Percentiles rank a stretch among this genome's conserved stretches.
phyloP scores from a whole-genome alignment of 2,888 invertebrate species.

The Drymonia ruficornis region DNA sequence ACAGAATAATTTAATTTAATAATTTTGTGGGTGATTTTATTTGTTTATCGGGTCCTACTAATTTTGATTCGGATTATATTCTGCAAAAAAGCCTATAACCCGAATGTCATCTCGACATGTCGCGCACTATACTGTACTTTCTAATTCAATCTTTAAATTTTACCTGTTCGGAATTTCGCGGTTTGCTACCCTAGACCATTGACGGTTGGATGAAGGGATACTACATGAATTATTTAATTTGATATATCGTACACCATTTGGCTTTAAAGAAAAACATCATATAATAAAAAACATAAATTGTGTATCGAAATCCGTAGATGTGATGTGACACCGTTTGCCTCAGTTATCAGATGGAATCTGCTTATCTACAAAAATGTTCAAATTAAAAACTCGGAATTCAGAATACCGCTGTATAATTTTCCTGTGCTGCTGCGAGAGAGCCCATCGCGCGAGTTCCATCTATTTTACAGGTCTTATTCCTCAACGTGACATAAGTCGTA shows the following conservation, averaged over 20 bases:
- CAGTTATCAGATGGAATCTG: not conserved
- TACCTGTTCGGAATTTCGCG: too few relatives aligned
- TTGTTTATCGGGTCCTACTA: too few relatives aligned
- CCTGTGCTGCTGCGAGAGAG: not conserved
- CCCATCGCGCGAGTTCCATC: constrained; percentile 3
- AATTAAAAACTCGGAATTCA: not conserved
- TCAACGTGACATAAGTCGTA: constrained; percentile 2
- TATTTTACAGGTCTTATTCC: constrained; percentile 4
- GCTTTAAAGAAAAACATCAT: not conserved
- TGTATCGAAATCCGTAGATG: not conserved
- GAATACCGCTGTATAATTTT: not conserved
- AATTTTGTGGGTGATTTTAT: too few relatives aligned
- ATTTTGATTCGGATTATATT: too few relatives aligned
- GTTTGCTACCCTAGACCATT: not conserved
- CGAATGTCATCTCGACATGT: too few relatives aligned
- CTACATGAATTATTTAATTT: not conserved
- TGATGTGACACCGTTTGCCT: not conserved
- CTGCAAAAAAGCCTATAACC: too few relatives aligned
- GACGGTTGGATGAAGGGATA: not conserved
- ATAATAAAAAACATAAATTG: not conserved
- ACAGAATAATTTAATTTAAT: too few relatives aligned
- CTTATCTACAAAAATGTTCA: not conserved
- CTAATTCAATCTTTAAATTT: not conserved
- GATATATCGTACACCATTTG: not conserved
- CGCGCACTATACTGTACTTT: too few relatives aligned